These are phyloP conservation scores for Sprattus sprattus DNA, from an alignment of 2,113 vertebrate genomes.

Conservation along the genomic window DNA sequence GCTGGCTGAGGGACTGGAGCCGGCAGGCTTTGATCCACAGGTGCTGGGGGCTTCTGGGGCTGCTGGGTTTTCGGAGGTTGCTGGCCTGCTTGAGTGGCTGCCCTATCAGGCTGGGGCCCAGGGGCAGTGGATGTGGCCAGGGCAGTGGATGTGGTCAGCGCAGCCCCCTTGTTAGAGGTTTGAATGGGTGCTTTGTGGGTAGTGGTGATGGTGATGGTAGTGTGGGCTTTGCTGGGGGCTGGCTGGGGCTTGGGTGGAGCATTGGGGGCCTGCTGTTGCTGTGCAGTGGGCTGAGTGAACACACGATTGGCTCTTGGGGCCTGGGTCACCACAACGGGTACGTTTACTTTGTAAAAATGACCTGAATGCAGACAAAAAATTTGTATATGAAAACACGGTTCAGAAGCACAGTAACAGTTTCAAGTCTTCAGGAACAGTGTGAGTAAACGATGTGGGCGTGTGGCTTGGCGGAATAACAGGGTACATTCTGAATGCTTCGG, in stretches of 20 bases:
- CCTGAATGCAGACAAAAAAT: slow-evolving; percentile 64
- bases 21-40: slow-evolving; percentile 10
- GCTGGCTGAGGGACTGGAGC: neutral
- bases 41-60: neutral
- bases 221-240: slow-evolving; percentile 37
- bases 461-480: neutral
- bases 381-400: neutral
- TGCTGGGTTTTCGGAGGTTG: neutral
- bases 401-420: neutral
- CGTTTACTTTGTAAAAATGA: slow-evolving; percentile 89
- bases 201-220: slow-evolving; percentile 18
- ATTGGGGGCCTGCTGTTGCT: slow-evolving; percentile 49
- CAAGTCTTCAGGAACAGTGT: neutral
- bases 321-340: slow-evolving; percentile 90
- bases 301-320: slow-evolving; percentile 68
- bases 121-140: slow-evolving; percentile 30
- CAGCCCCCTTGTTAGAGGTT: slow-evolving; percentile 27
- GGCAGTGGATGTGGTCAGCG: slow-evolving; percentile 32
- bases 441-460: neutral
- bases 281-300: slow-evolving; percentile 61
- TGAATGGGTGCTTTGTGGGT: neutral
- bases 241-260: slow-evolving; percentile 54
- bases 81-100: neutral
- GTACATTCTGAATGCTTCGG: neutral
- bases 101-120: neutral